phyloP scores from a whole-genome alignment of 2,113 vertebrate species.

The Orycteropus afer region DNA sequence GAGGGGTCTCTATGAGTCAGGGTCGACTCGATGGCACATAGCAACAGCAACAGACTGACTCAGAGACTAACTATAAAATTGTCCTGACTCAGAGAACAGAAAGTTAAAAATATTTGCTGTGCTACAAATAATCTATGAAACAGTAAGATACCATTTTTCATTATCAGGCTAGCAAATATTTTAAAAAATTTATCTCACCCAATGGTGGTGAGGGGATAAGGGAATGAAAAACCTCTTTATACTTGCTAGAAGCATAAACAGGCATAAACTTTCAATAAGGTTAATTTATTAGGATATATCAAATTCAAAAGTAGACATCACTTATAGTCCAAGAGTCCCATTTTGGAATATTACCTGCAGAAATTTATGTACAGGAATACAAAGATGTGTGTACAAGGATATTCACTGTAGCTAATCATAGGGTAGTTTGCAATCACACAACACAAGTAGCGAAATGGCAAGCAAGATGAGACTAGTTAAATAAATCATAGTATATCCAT shows the following conservation, averaged over 20 bases:
- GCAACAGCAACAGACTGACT: slow-evolving; percentile 44
- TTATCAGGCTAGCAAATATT: slow-evolving; percentile 78
- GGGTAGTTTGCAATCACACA: neutral
- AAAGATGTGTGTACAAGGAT: neutral
- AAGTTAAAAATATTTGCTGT: slow-evolving; percentile 69
- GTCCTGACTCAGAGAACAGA: slow-evolving; percentile 64
- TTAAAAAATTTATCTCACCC: slow-evolving; percentile 72
- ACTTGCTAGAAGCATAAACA: neutral
- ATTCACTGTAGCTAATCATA: neutral
- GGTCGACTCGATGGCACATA: too few relatives aligned
- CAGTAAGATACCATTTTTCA: slow-evolving; percentile 76
- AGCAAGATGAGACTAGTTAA: neutral
- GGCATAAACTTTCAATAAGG: neutral
- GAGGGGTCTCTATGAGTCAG: too few relatives aligned
- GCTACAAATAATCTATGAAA: slow-evolving; percentile 74
- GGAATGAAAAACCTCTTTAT: slow-evolving; percentile 56
- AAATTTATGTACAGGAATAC: neutral
- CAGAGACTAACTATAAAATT: slow-evolving; percentile 36
- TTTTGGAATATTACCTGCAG: neutral
- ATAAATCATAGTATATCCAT: neutral
- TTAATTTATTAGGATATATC: slow-evolving; percentile 28
- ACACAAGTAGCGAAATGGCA: neutral
- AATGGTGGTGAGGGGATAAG: slow-evolving; percentile 7
- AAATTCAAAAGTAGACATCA: neutral
- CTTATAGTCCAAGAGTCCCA: neutral